Evolutionary conservation across 2,113 vertebrate genomes (phyloP).

Genomic region (Pteruthius melanotis): DNA sequence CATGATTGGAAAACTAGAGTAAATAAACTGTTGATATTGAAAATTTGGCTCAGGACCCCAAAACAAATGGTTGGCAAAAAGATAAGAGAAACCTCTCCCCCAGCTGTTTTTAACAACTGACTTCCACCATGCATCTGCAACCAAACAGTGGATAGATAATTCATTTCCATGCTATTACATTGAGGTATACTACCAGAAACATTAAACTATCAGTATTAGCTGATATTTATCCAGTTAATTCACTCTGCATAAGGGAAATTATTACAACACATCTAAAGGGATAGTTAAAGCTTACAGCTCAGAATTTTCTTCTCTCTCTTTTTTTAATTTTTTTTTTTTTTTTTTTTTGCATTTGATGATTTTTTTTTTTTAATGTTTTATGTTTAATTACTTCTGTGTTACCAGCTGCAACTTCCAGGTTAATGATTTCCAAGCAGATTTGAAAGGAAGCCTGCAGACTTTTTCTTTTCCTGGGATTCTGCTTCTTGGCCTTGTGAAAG

Average conservation of each 20-base stretch:
- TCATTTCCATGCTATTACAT: conserved; percentile 77
- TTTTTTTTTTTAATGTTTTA: conserved; percentile 56
- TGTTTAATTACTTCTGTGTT: conserved; percentile 53
- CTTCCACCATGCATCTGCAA: conserved; percentile 53
- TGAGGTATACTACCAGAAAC: conserved; percentile 73
- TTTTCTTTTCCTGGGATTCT: conserved; percentile 62
- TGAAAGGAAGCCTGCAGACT: conserved; percentile 87
- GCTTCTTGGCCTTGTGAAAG: conserved; percentile 71
- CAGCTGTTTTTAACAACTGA: conserved; percentile 28
- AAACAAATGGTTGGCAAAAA: conserved; percentile 33
- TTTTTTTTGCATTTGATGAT: conserved; percentile 14
- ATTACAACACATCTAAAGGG: conserved; percentile 72
- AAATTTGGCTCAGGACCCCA: conserved; percentile 38
- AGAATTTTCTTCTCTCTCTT: background rate
- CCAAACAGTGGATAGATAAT: conserved; percentile 60
- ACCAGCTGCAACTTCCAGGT: conserved; percentile 46
- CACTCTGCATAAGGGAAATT: conserved; percentile 66
- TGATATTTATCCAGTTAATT: conserved; percentile 69
- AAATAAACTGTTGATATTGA: background rate
- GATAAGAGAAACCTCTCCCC: background rate
- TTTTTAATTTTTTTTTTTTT: background rate
- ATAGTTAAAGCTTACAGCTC: conserved; percentile 77
- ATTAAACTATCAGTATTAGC: conserved; percentile 67
- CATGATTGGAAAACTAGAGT: conserved; percentile 23
- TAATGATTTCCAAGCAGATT: conserved; percentile 90